These are phyloP conservation scores for Microtus oregoni DNA, from an alignment of 2,113 vertebrate species.

Conservation along the genomic window DNA sequence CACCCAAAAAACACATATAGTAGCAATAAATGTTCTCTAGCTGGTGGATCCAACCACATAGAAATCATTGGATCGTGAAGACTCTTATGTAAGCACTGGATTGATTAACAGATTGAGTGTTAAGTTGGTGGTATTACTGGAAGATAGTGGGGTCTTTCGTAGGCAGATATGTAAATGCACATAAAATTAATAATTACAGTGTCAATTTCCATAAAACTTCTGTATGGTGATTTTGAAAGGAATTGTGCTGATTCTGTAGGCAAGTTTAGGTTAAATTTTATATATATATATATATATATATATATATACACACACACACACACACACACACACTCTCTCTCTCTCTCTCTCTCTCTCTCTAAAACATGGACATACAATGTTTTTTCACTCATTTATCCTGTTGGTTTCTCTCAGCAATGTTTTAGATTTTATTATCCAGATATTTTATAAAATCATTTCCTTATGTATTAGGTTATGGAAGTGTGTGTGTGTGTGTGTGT, in stretches of 20 bases:
- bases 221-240: not conserved
- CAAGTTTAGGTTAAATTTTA: not conserved
- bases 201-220: not conserved
- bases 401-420: not conserved
- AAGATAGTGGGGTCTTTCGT: not conserved
- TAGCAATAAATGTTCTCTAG: not conserved
- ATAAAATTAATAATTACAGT: not conserved
- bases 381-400: not conserved
- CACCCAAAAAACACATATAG: not conserved
- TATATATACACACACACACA: too few relatives aligned
- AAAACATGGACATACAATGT: too few relatives aligned
- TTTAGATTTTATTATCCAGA: not conserved
- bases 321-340: too few relatives aligned
- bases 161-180: not conserved
- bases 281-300: too few relatives aligned
- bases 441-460: too few relatives aligned
- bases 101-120: not conserved
- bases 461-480: not conserved
- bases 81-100: not conserved
- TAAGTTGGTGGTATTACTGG: not conserved
- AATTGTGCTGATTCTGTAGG: not conserved
- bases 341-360: too few relatives aligned
- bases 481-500: not conserved
- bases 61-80: not conserved
- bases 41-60: not conserved